A percentile compares a stretch with the other conserved stretches of the same genome.
phyloP scores from a whole-genome alignment of 2,888 invertebrate species.

The Drosophila kuntzei region DNA sequence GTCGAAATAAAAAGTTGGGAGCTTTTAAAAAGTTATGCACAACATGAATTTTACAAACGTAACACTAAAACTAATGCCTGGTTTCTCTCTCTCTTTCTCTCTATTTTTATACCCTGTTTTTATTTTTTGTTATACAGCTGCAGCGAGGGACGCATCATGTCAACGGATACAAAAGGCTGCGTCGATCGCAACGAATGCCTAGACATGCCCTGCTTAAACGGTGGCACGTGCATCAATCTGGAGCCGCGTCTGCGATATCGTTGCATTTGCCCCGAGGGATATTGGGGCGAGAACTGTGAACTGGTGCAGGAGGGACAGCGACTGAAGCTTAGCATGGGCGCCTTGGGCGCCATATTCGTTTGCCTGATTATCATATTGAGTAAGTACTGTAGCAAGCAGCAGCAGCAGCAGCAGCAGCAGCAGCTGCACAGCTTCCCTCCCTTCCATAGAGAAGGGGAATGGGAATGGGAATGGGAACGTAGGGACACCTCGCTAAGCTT shows the following conservation, averaged over 20 bases:
- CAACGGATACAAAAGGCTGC: slow-evolving; percentile 96
- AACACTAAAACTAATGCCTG: slow-evolving; percentile 28
- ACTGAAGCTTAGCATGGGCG: slow-evolving; percentile 97
- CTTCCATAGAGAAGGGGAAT: background rate
- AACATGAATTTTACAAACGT: slow-evolving; percentile 61
- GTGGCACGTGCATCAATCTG: slow-evolving; percentile 96
- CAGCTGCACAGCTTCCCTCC: background rate
- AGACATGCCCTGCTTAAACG: slow-evolving; percentile 96
- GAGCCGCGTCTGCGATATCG: slow-evolving; percentile 94
- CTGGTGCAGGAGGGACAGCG: slow-evolving; percentile 97
- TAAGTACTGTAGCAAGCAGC: slow-evolving; percentile 88
- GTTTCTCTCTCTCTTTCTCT: background rate
- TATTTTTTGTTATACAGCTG: slow-evolving; percentile 88
- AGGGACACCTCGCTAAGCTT: slow-evolving; percentile 56
- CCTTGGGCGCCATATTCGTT: slow-evolving; percentile 98
- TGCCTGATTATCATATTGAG: slow-evolving; percentile 98
- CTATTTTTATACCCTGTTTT: too few species aligned
- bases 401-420: background rate
- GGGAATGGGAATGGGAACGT: background rate
- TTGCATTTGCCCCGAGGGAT: slow-evolving; percentile 96
- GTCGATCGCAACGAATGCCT: slow-evolving; percentile 98
- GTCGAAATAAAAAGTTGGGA: slow-evolving; percentile 52
- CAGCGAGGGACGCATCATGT: slow-evolving; percentile 96
- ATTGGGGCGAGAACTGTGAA: slow-evolving; percentile 97
- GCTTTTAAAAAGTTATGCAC: slow-evolving; percentile 60